Evolutionary conservation across 1,140 invertebrate genomes (phyloP), one percentile per base, ranked within the genome.

Genomic region (Alviniconcha marisindica): DNA sequence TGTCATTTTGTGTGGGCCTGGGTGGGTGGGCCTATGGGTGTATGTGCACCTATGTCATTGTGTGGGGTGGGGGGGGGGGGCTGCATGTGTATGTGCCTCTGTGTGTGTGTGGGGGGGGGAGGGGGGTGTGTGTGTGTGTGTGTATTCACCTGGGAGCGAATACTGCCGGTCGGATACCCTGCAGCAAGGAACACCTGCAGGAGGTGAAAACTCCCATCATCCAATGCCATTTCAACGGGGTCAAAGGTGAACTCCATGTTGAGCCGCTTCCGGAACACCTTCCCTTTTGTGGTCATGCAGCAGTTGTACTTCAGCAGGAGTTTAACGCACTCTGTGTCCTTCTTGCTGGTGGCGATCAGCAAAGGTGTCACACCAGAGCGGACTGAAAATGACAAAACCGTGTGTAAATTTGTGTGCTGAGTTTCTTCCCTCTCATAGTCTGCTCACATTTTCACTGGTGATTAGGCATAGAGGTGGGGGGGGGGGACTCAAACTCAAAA

Each of bases 281-380:
- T 5, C 14, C 84, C 81, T 56, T 74, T 82, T n/a, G 51, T 77
- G 48, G 76, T 33, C 71, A 82, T 60, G 36, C 60, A 33, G 40
- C 79, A 82, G 51, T 77, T 71, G 69, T 74, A 86, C 21, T 71
- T 66, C 18, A 86, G 51, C 10, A 88, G 54, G 24, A 83, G 33
- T 38, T 85, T 86, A 33, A 83, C 73, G 18, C 71, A 81, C n/a
- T 74, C 63, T 3, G 74, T 4, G 76, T 86, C 80, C 31, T 77
- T 77, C n/a, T 85, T 77, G 44, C 82, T 82, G 42, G 79, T 82
- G 31, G 87, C 85, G 42, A 86, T 83, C 28, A 87, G 83, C n/a
- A 88, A 51, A 18, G 87, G 85, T 14, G 87, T 88, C 21, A 80
- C 83, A 15, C 85, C 85, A 33, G 85, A 88, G 0, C 42, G 63